A percentile compares a stretch with the other conserved stretches of the same genome.
These are phyloP conservation scores for Hucho hucho DNA, from an alignment of 2,113 vertebrate species.

Conservation along the genomic window DNA sequence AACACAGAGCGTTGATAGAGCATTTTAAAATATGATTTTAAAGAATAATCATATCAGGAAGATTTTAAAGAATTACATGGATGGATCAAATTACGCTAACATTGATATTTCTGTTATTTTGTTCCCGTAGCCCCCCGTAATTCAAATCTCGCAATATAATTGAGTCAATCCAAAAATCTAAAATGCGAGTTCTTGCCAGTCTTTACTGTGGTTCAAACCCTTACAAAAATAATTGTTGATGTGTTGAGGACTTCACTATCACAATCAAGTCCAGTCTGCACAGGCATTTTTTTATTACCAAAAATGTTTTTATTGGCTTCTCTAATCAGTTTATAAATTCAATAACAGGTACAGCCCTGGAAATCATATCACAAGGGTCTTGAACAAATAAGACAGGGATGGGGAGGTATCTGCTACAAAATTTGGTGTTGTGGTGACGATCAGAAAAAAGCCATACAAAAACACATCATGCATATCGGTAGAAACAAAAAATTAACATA, in stretches of 20 bases:
- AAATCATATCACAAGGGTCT: slow-evolving; percentile 73
- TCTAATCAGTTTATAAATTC: slow-evolving; percentile 80
- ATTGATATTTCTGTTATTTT: no score
- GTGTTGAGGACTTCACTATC: not conserved
- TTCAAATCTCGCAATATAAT: no score
- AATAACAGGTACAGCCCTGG: slow-evolving; percentile 79
- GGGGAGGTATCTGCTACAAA: slow-evolving; percentile 75
- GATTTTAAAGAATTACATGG: no score
- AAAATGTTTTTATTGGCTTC: slow-evolving; percentile 77
- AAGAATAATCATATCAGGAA: no score
- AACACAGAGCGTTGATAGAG: no score
- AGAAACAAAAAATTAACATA: slow-evolving; percentile 58
- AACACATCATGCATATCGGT: slow-evolving; percentile 79
- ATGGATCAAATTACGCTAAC: no score
- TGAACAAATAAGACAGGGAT: slow-evolving; percentile 71
- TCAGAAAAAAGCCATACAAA: slow-evolving; percentile 73
- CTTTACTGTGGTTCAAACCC: no score
- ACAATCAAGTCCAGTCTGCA: not conserved
- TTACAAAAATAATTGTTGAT: no score
- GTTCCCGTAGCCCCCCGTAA: no score
- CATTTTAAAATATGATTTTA: no score
- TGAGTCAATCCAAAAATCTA: no score
- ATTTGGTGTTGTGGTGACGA: slow-evolving; percentile 77
- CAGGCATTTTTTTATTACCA: slow-evolving; percentile 65
- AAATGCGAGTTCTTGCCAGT: no score